Evolutionary conservation across 1,140 invertebrate genomes (phyloP), one percentile per base, ranked within the genome.

Genomic region (Hyphantria cunea): DNA sequence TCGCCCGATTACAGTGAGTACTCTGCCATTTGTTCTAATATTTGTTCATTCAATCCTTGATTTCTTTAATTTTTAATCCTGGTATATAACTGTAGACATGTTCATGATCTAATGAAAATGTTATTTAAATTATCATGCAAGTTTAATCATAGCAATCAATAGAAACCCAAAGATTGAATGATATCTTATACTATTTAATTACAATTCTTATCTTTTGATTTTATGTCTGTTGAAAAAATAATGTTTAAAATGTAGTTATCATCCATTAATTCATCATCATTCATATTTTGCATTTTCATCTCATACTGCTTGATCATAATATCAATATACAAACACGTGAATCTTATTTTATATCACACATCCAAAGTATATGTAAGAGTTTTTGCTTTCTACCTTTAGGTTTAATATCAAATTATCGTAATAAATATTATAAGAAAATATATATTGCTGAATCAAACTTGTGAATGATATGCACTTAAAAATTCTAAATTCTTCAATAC

Each of bases 1-100:
- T 82, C 84, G 78, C 81, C 80, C 74, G 71, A 83, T 78, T 77
- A 83, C 84, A 81, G 87, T 90, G 81, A 90, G 87, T 90, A 90
- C 84, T 64, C 69, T 59, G 66, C 70, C 68, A 68, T 77, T 73
- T 75, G 76, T 84, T 80, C 52, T 48, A 66, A 70, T 73, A 74
- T 80, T 73, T 71, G 68, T 64, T 66, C 64, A 78, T 69, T 52
- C 62, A 75, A 79, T 83, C 76, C 76, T 74, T 66, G 51, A 67
- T 83, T 76, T 80, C 76, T 84, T 68, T 45, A 56, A 39, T 48
- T 41, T 15, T 37, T 3, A 39, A 39, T 25, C 17, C 5, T 25
- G 17, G 17, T 25, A n/a, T 25, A 25, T 25, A 25, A 25, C 17
- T 25, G 1, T 25, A 25, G 17, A 25, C 5, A 25, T 25, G 17